Evolutionary conservation across 1,140 invertebrate species (phyloP).

Genomic region (Atopsyche davidsoni): DNA sequence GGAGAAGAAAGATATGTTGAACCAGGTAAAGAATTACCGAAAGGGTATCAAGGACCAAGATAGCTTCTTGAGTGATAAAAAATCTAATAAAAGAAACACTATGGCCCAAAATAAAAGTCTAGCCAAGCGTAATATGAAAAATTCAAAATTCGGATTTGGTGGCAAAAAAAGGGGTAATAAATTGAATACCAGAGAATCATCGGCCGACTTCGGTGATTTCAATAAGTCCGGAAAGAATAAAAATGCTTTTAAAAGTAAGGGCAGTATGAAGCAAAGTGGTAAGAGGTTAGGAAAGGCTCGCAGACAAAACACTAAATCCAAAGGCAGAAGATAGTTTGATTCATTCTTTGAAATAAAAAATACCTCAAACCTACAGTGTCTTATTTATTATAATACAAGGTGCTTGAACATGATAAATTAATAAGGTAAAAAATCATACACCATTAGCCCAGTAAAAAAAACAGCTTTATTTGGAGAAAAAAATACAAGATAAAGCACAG

Average conservation of each 20-base stretch:
- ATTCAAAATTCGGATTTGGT: constrained; percentile 90
- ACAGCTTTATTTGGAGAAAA: constrained; percentile 30
- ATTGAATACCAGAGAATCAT: constrained; percentile 78
- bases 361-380: not conserved
- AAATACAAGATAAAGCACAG: constrained; percentile 30
- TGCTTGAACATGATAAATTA: not conserved
- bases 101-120: constrained; percentile 44
- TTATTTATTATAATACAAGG: not conserved
- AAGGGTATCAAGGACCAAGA: constrained; percentile 75
- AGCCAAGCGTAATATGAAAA: constrained; percentile 63
- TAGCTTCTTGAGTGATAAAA: constrained; percentile 55
- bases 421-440: constrained; percentile 6
- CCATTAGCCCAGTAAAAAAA: constrained; percentile 25
- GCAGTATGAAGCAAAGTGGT: constrained; percentile 38
- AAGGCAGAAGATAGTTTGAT: constrained; percentile 22
- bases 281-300: constrained; percentile 57
- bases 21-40: constrained; percentile 77
- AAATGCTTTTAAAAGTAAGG: constrained; percentile 34
- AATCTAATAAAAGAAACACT: constrained; percentile 43
- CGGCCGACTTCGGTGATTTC: constrained; percentile 59
- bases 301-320: constrained; percentile 53
- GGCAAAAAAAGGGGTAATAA: constrained; percentile 91
- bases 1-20: constrained; percentile 73
- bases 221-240: constrained; percentile 45
- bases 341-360: not conserved